Evolutionary conservation across 2,888 invertebrate genomes (phyloP).

Genomic region (Hesperia comma): DNA sequence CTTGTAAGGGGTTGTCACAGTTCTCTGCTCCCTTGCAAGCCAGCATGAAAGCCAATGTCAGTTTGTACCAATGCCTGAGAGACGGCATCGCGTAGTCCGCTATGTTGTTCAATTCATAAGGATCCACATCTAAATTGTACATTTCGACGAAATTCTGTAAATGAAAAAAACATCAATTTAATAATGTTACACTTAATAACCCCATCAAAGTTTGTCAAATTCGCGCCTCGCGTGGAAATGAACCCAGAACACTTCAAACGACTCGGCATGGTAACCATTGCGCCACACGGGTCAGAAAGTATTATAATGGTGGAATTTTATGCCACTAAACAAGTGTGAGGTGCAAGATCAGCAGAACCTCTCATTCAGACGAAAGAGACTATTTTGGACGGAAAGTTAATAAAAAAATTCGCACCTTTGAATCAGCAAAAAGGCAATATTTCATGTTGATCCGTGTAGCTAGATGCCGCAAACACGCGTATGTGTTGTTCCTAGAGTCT

Average conservation of each 20-base stretch:
- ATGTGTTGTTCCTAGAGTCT: constrained; percentile 93
- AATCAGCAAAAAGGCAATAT: constrained; percentile 86
- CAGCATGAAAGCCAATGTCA: constrained; percentile 77
- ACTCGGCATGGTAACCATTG: too few relatives aligned
- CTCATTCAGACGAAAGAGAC: too few relatives aligned
- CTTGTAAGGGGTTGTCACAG: constrained; percentile 56
- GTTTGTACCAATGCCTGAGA: constrained; percentile 77
- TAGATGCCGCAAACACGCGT: constrained; percentile 88
- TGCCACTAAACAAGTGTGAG: too few relatives aligned
- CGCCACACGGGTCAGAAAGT: too few relatives aligned
- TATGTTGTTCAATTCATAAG: constrained; percentile 88
- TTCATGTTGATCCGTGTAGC: constrained; percentile 81
- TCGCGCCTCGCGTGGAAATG: too few relatives aligned
- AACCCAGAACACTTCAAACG: too few relatives aligned
- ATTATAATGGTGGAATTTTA: too few relatives aligned
- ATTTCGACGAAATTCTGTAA: constrained; percentile 88
- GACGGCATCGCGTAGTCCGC: constrained; percentile 78
- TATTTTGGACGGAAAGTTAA: too few relatives aligned
- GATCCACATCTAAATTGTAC: constrained; percentile 89
- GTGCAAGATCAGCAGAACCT: too few relatives aligned
- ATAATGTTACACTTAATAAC: too few relatives aligned
- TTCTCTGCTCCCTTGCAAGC: constrained; percentile 68
- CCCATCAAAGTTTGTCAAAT: too few relatives aligned
- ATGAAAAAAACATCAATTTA: constrained; percentile 9
- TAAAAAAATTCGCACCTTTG: constrained; percentile 72